Evolutionary conservation across 2,888 invertebrate species (phyloP), one percentile per base, ranked within the genome.

Genomic region (Euzophera pinguis): DNA sequence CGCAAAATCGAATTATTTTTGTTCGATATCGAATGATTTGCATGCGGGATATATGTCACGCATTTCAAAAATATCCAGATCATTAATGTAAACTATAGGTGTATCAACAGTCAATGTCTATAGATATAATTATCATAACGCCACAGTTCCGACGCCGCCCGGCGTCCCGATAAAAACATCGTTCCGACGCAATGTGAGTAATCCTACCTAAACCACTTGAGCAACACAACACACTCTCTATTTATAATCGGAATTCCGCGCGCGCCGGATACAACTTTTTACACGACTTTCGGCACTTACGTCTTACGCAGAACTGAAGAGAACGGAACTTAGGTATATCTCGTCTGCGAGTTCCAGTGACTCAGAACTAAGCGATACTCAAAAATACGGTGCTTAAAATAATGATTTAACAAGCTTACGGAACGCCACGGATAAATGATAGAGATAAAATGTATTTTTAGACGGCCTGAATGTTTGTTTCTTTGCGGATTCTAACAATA

Each of bases 241-340:
- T 89, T 89, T 85, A 88, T 89, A 89, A 88, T 85, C 83, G 80
- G 72, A 86, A 89, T 88, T 83, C 88, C 86, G 77, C 78, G 75
- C 76, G 78, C 22, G 72, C 84, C 86, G 88, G 88, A 86, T 89
- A 87, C 85, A 83, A 84, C 88, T 88, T 88, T 87, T 87, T 86
- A 87, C 89, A 88, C 89, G 89, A 88, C 88, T 87, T 81, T 85
- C 89, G 66, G 84, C 88, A 89, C 89, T 90, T 89, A 87, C 87
- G 85, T 74, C 87, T 83, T 79, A 73, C 85, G 79, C 79, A 84
- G 80, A 80, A 89, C 89, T 90, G 89, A 84, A 80, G 79, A 77
- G 73, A 3, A 3, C 22, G 22, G 22, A 22, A 3, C 22, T 3
- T 22, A 69, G 70, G n/a, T n/a, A n/a, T n/a, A n/a, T n/a, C 72